Conservation (phyloP, 2,888 invertebrate genomes). For the Campoplex capitator region DNA sequence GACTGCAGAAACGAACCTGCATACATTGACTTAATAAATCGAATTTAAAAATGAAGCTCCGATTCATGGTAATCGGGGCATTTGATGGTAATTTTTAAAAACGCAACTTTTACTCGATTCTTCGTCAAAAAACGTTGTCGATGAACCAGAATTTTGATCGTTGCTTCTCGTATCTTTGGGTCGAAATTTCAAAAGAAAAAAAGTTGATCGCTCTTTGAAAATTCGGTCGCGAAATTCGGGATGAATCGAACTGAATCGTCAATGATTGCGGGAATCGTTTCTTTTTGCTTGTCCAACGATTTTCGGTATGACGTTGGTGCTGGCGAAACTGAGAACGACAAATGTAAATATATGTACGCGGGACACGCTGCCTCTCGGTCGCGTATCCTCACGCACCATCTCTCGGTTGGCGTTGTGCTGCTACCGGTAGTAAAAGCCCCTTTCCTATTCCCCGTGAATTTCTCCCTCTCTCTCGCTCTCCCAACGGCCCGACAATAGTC, state of each 20-base stretch:
- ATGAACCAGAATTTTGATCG: background rate
- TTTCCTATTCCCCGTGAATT: background rate
- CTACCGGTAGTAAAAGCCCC: constrained; percentile 41
- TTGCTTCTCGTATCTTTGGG: background rate
- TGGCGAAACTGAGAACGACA: constrained; percentile 49
- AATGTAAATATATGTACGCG: constrained; percentile 62
- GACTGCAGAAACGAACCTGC: background rate
- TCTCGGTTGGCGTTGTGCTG: constrained; percentile 39
- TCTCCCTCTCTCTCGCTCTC: constrained; percentile 4
- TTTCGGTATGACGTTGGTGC: constrained; percentile 14
- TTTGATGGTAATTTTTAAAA: background rate
- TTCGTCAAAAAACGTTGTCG: background rate
- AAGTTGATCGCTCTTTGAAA: background rate
- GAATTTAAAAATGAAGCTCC: background rate
- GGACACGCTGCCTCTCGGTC: constrained; percentile 45
- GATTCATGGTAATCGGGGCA: background rate
- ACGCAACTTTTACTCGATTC: background rate
- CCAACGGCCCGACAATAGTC: constrained; percentile 25
- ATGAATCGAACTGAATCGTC: background rate
- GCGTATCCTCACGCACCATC: constrained; percentile 64
- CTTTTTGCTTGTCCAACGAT: constrained; percentile 7
- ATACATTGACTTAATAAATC: constrained; percentile 6
- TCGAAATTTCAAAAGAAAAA: background rate
- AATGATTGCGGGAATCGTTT: constrained; percentile 5
- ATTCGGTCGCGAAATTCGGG: background rate